These are phyloP conservation scores for Phataginus tricuspis DNA, from an alignment of 2,797 vertebrate species.

Conservation along the genomic window DNA sequence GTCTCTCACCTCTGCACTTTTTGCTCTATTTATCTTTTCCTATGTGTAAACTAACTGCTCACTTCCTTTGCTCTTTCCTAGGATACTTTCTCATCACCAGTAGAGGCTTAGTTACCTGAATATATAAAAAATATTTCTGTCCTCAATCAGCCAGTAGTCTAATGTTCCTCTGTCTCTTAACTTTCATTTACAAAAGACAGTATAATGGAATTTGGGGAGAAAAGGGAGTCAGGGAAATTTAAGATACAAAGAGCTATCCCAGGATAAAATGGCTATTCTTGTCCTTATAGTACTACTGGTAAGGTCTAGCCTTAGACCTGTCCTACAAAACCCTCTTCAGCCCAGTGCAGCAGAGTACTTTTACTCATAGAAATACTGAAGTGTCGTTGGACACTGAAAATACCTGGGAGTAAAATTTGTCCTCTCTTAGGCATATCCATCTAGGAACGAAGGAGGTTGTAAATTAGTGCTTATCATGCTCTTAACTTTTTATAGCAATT, in stretches of 20 bases:
- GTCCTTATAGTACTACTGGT: neutral
- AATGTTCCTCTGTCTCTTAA: neutral
- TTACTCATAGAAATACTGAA: slow-evolving; percentile 48
- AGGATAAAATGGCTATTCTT: neutral
- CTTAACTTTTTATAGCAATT: neutral
- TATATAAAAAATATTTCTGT: neutral
- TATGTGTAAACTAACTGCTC: neutral
- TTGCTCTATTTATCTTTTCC: neutral
- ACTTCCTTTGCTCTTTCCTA: neutral
- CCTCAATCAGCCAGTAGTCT: neutral
- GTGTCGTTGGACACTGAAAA: slow-evolving; percentile 10
- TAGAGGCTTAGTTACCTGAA: neutral
- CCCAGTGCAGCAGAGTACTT: rapidly evolving
- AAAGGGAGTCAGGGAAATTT: neutral
- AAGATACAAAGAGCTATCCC: neutral
- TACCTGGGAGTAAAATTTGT: neutral
- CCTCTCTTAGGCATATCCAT: neutral
- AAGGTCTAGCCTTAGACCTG: neutral
- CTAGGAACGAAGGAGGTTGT: slow-evolving; percentile 26
- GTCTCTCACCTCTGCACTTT: neutral
- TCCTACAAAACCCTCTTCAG: neutral
- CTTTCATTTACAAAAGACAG: neutral
- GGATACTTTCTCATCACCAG: neutral
- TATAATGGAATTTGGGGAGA: neutral
- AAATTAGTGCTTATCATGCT: slow-evolving; percentile 58